Base-by-base conservation (phyloP, 2,797 vertebrate species). In the Notolepis coatsorum region DNA sequence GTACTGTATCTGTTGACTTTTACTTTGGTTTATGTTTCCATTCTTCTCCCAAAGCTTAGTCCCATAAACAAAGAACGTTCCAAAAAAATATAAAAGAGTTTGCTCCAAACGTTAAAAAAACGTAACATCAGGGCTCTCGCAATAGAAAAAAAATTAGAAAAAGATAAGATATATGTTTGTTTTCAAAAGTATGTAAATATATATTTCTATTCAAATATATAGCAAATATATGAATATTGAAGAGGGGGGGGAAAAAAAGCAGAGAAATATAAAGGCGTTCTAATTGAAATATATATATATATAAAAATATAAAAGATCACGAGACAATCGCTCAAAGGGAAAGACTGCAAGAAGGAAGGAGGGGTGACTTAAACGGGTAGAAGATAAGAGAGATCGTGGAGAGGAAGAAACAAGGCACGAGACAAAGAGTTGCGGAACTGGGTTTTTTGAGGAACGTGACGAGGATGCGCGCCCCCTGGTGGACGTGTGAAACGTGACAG, bases 151-250 rank as follows among this genome's bases (percentile, higher is more conserved):
- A 90, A 89, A 72, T 79, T 38, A 41, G 7, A 59, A 84, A 87
- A 88, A 88, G 78, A 88, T 91, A 91, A 77, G 80, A 88, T 88
- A 91, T 93, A 93, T 93, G 89, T 93, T 92, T 92, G 88, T 92
- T 91, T 88, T 91, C 84, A 92, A 92, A 92, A 88, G 85, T 92
- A 90, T 93, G 89, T 91, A 92, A 82, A 92, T 92, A 92, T 93
- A 94, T 93, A 94, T 93, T 93, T 94, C 89, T 94, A 93, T 92
- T 88, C 87, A 93, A 92, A 93, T 92, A 92, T 93, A 92, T 92
- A 93, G 79, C 87, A 87, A 91, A 92, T 92, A 92, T 93, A 93
- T 92, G 88, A 88, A 81, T 92, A 92, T 89, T 91, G 85, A 90
- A 86, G 27, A 77, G 69, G n/a, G n/a, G n/a, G n/a, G n/a, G n/a